Percentiles rank a stretch among this genome's conserved stretches.
phyloP scores from a whole-genome alignment of 2,797 vertebrate species.

The Sus cebifrons region DNA sequence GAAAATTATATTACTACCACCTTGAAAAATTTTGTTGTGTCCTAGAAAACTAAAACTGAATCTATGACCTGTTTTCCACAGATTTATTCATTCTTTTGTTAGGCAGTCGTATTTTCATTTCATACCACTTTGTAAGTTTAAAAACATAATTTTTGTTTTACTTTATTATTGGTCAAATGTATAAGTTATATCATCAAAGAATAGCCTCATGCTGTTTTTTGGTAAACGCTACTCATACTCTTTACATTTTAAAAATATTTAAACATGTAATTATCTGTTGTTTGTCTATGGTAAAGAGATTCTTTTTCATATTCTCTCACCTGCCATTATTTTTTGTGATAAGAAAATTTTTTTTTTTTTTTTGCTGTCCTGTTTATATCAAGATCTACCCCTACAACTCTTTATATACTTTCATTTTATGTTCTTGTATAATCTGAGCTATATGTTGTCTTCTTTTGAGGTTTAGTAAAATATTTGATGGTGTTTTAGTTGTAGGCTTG shows the following conservation, averaged over 20 bases:
- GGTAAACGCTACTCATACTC: not conserved
- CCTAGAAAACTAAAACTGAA: not conserved
- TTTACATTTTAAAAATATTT: not conserved
- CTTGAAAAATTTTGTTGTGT: not conserved
- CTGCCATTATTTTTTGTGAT: not conserved
- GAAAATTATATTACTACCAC: not conserved
- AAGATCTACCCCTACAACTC: not conserved
- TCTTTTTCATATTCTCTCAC: not conserved
- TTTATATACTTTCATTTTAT: not conserved
- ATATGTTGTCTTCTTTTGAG: not conserved
- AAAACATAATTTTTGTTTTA: not conserved
- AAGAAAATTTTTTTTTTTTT: not conserved
- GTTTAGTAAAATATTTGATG: not conserved
- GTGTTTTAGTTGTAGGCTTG: not conserved
- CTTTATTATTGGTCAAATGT: not conserved
- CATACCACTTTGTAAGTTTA: not conserved
- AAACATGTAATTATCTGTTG: not conserved
- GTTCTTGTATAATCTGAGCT: not conserved
- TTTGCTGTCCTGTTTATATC: not conserved
- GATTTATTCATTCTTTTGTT: not conserved
- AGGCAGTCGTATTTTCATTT: not conserved
- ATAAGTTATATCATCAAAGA: not conserved
- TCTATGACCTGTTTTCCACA: not conserved
- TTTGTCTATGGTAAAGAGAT: not conserved
- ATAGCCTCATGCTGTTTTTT: not conserved